phyloP scores from a whole-genome alignment of 2,113 vertebrate genomes.

The Hippopotamus amphibius region DNA sequence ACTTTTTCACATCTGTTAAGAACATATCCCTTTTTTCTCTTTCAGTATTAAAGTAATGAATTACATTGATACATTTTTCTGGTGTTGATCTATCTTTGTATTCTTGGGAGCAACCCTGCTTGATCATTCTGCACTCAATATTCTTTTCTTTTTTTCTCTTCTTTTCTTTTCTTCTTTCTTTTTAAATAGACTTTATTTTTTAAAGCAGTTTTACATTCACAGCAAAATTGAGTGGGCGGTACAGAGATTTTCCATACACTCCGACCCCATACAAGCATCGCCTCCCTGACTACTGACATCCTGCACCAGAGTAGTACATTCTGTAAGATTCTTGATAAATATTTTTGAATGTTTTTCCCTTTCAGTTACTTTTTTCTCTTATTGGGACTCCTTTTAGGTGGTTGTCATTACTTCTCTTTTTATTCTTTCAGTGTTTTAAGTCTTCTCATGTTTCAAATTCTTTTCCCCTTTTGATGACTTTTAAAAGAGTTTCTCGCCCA shows the following conservation, averaged over 20 bases:
- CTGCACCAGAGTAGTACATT: not conserved
- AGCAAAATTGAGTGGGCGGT: not conserved
- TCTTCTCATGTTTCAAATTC: not conserved
- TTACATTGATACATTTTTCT: slow-evolving; percentile 7
- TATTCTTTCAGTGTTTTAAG: not conserved
- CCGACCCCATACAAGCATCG: accelerated
- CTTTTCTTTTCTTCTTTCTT: not conserved
- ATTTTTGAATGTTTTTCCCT: not conserved
- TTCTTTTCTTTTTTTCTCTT: not conserved
- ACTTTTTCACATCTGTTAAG: not conserved
- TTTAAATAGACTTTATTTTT: not conserved
- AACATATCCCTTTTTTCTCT: not conserved
- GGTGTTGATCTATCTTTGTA: not conserved
- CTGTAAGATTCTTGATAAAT: not conserved
- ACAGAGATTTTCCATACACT: not conserved
- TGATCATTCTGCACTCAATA: slow-evolving; percentile 5
- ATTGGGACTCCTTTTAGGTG: not conserved
- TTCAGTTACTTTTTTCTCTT: not conserved
- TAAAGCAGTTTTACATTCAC: not conserved
- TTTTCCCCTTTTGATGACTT: not conserved
- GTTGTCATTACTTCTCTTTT: not conserved
- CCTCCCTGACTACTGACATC: not conserved
- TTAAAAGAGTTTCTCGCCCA: not conserved
- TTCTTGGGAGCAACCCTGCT: not conserved
- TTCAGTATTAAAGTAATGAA: slow-evolving; percentile 2